These are phyloP conservation scores for Eupithecia tripunctaria DNA, from an alignment of 2,888 invertebrate genomes.

Conservation along the genomic window DNA sequence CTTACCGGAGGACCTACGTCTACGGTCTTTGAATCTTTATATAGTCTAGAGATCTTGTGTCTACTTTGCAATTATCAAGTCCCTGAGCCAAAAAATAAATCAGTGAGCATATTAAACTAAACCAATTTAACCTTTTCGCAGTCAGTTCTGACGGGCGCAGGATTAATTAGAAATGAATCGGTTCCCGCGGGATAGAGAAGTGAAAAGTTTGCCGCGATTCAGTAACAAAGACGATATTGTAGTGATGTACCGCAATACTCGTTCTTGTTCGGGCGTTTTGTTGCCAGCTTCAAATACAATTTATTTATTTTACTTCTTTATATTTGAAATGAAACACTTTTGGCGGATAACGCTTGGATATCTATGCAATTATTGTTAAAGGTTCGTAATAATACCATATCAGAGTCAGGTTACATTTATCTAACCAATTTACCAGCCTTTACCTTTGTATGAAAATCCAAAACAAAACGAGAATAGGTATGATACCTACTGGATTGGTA, in stretches of 20 bases:
- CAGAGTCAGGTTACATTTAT: background rate
- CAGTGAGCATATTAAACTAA: background rate
- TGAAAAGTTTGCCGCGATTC: constrained; percentile 50
- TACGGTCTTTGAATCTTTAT: background rate
- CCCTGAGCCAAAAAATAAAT: background rate
- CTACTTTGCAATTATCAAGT: background rate
- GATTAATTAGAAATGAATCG: constrained; percentile 41
- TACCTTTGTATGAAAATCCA: background rate
- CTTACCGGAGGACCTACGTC: background rate
- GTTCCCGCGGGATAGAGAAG: constrained; percentile 35
- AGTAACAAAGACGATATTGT: constrained; percentile 54
- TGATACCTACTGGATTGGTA: background rate
- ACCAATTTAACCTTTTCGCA: constrained; percentile 9
- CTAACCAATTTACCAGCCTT: too few relatives aligned
- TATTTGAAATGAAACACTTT: background rate
- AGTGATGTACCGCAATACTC: constrained; percentile 64
- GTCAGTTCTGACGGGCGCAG: constrained; percentile 8
- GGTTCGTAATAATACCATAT: background rate
- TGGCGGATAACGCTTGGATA: background rate
- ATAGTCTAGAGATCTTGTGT: background rate
- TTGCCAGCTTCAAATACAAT: constrained; percentile 21
- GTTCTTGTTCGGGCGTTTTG: constrained; percentile 48
- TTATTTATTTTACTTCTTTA: background rate
- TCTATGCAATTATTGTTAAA: background rate
- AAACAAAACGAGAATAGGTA: background rate